These are phyloP conservation scores for Bombus ignitus DNA, from an alignment of 1,140 invertebrate genomes.

Conservation along the genomic window DNA sequence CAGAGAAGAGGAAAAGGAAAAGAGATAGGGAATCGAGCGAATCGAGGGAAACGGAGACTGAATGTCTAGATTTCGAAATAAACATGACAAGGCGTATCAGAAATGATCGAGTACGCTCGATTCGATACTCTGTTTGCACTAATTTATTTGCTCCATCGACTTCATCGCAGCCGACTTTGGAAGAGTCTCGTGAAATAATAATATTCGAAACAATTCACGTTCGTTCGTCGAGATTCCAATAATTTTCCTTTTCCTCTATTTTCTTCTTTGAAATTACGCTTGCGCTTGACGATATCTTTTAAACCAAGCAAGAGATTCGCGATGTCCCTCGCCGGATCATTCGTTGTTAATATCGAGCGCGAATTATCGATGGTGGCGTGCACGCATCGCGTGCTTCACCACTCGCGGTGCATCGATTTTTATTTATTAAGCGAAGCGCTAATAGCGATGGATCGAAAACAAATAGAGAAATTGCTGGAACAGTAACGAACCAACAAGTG, in stretches of 20 bases:
- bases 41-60: neutral
- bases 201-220: neutral
- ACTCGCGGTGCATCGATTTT: neutral
- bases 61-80: conserved; percentile 14
- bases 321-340: neutral
- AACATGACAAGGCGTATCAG: neutral
- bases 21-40: neutral
- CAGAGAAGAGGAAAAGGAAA: neutral
- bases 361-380: neutral
- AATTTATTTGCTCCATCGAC: conserved; percentile 26
- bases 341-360: conserved; percentile 3
- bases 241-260: accelerated
- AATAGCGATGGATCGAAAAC: neutral
- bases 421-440: conserved; percentile 9
- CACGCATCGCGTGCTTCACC: too few relatives aligned
- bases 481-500: conserved; percentile 1
- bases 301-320: neutral
- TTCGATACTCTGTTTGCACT: neutral
- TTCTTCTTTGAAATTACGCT: neutral
- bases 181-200: neutral
- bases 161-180: neutral
- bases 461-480: neutral
- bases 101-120: conserved; percentile 16
- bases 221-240: neutral
- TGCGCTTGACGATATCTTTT: neutral